Base-by-base conservation (phyloP, 30 jellyfish, hydroid and myxozoan species). In the Aurelia aurita region DNA sequence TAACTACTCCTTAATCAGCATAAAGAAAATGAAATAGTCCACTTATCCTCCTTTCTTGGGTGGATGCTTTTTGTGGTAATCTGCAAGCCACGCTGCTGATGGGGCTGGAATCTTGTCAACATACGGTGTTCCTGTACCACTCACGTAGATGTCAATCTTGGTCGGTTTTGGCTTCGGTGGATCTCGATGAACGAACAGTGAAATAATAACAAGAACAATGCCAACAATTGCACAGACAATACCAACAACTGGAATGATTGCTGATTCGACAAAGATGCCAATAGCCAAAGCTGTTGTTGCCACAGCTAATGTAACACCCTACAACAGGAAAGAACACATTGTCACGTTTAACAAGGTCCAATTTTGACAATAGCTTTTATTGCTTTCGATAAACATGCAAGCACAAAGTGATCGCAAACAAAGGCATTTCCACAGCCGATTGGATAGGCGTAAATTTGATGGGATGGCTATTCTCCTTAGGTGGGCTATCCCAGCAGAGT, bases 111-210 rank as follows among this genome's bases (percentile, higher is more conserved):
- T 60, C 43, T 27, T 44, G 27, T 72, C 47, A 14, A 69, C 92
- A 69, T 43, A 82, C 18, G 79, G 28, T 19, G 29, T 23, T 27
- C 94, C 94, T 3, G 43, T 64, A 57, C 76, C 88, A 20, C 46
- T 54, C 76, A 84, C 88, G 34, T 71, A 84, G 32, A 59, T 3
- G 34, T 84, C 94, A 60, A 84, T 54, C 51, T 72, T 45, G 12
- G 94, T 84, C 27, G 94, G 94, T 32, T 84, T 73, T 32, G 94
- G 94, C 77, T 84, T 84, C 39, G 94, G 94, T 13, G 87, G 87
- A 47, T 84, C 88, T 15, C 88, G 82, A 27, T 71, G 73, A 43
- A 84, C 59, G 45, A 84, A 84, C 69, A 84, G 39, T 8, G 94
- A 72, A 15, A 82, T 88, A 25, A 84, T 72, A 3, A 87, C 87